Conservation (phyloP, 2,113 vertebrate species). For the Xenus cinereus region DNA sequence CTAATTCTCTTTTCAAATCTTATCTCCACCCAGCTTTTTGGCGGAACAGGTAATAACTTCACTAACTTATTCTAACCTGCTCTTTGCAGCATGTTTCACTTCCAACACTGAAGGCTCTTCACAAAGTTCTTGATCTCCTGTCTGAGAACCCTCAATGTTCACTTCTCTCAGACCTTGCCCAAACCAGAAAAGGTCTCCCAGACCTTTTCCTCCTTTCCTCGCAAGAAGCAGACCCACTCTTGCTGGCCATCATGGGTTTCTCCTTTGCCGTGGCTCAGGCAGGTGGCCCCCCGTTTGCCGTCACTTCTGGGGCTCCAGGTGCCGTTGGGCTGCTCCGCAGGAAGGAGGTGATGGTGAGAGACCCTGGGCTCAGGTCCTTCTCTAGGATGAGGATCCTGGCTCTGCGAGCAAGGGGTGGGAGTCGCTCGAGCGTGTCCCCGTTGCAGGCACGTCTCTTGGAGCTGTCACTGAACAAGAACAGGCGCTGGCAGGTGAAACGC, state of each 20-base stretch:
- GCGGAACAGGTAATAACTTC: not conserved
- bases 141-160: rapidly evolving
- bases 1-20: not conserved
- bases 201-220: not conserved
- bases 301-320: not conserved
- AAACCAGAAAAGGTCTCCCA: too few relatives aligned
- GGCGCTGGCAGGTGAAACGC: not conserved
- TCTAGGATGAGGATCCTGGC: not conserved
- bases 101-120: not conserved
- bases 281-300: not conserved
- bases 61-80: not conserved
- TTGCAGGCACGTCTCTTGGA: not conserved
- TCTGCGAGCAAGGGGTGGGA: not conserved
- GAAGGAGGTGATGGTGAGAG: not conserved
- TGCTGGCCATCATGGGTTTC: not conserved
- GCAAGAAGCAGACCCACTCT: not conserved
- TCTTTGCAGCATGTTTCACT: not conserved
- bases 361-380: not conserved
- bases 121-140: not conserved
- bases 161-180: not conserved
- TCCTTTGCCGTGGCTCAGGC: not conserved
- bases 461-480: not conserved
- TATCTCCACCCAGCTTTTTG: not conserved
- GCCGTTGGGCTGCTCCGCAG: not conserved
- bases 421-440: not conserved